Evolutionary conservation across 2,797 vertebrate species (phyloP).

Genomic region (Sebastolobus alascanus): DNA sequence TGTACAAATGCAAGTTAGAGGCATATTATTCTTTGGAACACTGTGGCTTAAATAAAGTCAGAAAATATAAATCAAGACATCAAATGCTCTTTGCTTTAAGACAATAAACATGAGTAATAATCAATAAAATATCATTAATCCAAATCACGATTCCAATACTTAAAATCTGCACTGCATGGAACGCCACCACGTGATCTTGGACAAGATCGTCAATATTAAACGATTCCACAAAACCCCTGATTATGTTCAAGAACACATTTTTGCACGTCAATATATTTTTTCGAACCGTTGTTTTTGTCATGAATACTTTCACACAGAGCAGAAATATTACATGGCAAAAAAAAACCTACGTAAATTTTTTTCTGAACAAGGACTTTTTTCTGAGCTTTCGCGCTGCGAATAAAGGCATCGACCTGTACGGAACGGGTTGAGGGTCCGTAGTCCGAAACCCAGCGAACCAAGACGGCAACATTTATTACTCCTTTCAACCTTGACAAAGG

Average conservation of each 20-base stretch:
- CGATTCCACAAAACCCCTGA: not conserved
- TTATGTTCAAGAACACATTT: not conserved
- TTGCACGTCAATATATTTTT: not conserved
- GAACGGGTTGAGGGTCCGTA: too few species aligned
- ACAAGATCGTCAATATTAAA: not conserved
- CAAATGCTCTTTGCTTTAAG: not conserved
- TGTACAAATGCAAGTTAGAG: not conserved
- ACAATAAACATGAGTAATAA: not conserved
- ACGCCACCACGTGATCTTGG: rapidly evolving
- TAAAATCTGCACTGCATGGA: not conserved
- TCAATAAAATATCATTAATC: not conserved
- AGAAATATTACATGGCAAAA: too few species aligned
- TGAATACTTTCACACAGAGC: too few species aligned
- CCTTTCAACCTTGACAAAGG: not conserved
- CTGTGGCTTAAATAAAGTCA: not conserved
- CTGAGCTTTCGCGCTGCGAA: too few species aligned
- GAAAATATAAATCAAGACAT: not conserved
- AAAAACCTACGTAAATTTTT: too few species aligned
- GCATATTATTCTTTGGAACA: not conserved
- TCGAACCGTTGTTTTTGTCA: too few species aligned
- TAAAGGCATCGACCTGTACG: too few species aligned
- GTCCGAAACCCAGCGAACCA: too few species aligned
- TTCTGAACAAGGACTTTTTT: too few species aligned
- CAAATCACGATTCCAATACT: not conserved
- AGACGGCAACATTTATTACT: too few species aligned